These are phyloP conservation scores for Pilophorus perplexus DNA, from an alignment of 2,888 invertebrate genomes.

Conservation along the genomic window DNA sequence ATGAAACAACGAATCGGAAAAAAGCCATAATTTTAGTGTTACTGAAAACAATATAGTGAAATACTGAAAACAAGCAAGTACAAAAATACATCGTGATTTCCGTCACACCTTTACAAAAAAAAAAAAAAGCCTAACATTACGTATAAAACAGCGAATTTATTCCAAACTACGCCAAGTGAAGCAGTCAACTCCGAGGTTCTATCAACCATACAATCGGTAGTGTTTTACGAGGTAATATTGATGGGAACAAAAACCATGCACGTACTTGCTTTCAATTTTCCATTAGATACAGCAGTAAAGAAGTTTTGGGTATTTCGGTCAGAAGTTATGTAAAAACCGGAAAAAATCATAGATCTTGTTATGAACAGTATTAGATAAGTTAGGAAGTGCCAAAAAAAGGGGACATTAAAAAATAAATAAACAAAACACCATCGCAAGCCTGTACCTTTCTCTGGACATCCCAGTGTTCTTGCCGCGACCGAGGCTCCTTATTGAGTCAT, in stretches of 20 bases:
- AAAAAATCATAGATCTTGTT: constrained; percentile 1
- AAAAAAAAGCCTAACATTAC: no score
- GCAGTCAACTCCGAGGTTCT: no score
- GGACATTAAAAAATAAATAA: background rate
- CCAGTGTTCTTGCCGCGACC: constrained; percentile 55
- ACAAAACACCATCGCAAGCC: constrained; percentile 47
- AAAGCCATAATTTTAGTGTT: constrained; percentile 28
- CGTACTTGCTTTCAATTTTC: constrained; percentile 39
- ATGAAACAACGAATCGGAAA: constrained; percentile 39
- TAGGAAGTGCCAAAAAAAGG: constrained; percentile 11
- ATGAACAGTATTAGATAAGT: no score
- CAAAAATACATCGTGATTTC: constrained; percentile 9
- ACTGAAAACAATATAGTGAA: constrained; percentile 16
- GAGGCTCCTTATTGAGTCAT: constrained; percentile 52
- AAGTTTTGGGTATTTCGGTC: constrained; percentile 24
- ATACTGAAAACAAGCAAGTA: constrained; percentile 40
- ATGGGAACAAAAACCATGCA: constrained; percentile 21
- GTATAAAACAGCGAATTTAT: no score
- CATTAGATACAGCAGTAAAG: constrained; percentile 48
- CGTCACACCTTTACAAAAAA: no score
- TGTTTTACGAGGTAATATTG: no score
- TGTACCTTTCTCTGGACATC: constrained; percentile 59
- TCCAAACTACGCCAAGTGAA: no score
- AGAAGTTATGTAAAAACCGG: constrained; percentile 47
- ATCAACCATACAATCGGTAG: no score